Conservation (phyloP, 2,797 vertebrate genomes). For the Acanthurus lineatus region DNA sequence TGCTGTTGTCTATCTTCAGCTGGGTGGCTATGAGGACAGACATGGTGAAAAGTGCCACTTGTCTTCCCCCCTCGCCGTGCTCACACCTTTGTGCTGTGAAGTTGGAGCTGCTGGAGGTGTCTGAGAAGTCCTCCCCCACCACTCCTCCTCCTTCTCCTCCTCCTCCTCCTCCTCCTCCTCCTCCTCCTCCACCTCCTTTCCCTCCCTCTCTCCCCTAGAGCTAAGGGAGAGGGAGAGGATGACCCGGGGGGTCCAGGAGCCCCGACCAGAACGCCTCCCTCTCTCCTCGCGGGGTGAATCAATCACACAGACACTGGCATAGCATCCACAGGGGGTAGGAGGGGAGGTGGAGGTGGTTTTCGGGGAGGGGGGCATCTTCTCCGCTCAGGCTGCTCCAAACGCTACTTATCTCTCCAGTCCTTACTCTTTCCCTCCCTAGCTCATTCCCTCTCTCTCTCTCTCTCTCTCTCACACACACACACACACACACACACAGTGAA, state of each 20-base stretch:
- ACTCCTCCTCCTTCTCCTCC: slow-evolving; percentile 26
- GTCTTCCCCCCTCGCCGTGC: slow-evolving; percentile 50
- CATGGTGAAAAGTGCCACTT: slow-evolving; percentile 72
- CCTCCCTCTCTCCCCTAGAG: slow-evolving; percentile 50
- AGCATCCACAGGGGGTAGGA: slow-evolving; percentile 34
- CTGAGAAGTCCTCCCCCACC: slow-evolving; percentile 57
- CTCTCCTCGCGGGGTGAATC: slow-evolving; percentile 59
- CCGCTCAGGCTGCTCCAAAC: slow-evolving; percentile 67
- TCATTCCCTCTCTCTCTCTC: slow-evolving; percentile 16
- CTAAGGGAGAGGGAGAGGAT: slow-evolving; percentile 52
- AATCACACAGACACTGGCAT: slow-evolving; percentile 70
- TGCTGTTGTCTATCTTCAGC: slow-evolving; percentile 82
- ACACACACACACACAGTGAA: neutral
- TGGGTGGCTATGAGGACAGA: slow-evolving; percentile 87
- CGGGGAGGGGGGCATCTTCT: slow-evolving; percentile 39
- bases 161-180: slow-evolving; percentile 21
- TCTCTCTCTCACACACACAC: too few relatives aligned
- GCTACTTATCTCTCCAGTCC: slow-evolving; percentile 69
- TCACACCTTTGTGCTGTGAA: slow-evolving; percentile 75
- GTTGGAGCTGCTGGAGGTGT: slow-evolving; percentile 74
- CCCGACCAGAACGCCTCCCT: slow-evolving; percentile 61
- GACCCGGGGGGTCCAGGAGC: slow-evolving; percentile 69
- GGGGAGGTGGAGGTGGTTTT: slow-evolving; percentile 11
- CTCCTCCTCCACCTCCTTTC: neutral
- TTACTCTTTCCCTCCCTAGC: slow-evolving; percentile 44